Evolutionary conservation across 2,888 invertebrate genomes (phyloP).

Genomic region (Orthosia gothica): DNA sequence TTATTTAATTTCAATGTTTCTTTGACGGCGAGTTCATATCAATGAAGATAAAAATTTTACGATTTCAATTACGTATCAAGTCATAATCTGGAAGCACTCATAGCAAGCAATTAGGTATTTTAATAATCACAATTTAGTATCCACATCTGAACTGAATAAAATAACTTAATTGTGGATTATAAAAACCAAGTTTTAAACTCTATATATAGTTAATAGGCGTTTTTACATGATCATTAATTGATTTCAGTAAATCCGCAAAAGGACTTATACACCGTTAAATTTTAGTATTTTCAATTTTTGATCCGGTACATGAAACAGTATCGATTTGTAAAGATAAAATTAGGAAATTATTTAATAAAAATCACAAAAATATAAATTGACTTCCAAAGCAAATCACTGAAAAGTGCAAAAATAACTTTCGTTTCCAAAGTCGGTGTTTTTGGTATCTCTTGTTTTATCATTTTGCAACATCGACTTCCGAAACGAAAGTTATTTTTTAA

Average conservation of each 20-base stretch:
- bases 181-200: conserved; percentile 33
- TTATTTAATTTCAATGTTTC: conserved; percentile 74
- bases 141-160: conserved; percentile 58
- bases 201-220: conserved; percentile 17
- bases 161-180: conserved; percentile 55
- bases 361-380: too few species aligned
- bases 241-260: conserved; percentile 8
- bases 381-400: too few species aligned
- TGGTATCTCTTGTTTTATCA: too few species aligned
- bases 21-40: conserved; percentile 74
- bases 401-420: too few species aligned
- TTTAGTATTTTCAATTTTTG: too few species aligned
- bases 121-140: conserved; percentile 56
- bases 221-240: conserved; percentile 15
- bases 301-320: too few species aligned
- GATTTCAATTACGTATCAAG: conserved; percentile 73
- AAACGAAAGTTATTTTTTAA: too few species aligned
- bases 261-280: too few species aligned
- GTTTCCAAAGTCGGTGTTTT: too few species aligned
- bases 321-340: too few species aligned
- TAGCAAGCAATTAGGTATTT: conserved; percentile 56
- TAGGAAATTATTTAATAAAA: too few species aligned
- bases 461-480: too few species aligned
- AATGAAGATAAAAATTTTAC: conserved; percentile 75
- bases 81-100: conserved; percentile 64